A percentile compares a stretch with the other conserved stretches of the same genome.
These are phyloP conservation scores for Digitonthophagus gazella DNA, from an alignment of 2,888 invertebrate genomes.

Conservation along the genomic window DNA sequence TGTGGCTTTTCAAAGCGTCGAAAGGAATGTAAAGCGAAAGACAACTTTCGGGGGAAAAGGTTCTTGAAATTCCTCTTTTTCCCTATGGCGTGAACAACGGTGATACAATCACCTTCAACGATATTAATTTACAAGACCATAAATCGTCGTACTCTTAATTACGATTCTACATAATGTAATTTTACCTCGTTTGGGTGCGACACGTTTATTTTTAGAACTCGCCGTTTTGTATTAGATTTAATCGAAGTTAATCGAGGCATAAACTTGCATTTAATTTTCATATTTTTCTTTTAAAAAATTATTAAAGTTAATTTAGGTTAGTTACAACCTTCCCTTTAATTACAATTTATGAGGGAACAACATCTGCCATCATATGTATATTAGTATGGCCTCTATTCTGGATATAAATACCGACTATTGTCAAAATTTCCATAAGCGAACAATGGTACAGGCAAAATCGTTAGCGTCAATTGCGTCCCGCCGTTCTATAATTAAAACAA, in stretches of 20 bases:
- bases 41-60: not conserved
- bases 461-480: not conserved
- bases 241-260: not conserved
- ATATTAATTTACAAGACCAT: constrained; percentile 41
- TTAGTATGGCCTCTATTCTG: too few species aligned
- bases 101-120: constrained; percentile 25
- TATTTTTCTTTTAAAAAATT: not conserved
- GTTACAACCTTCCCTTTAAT: too few species aligned
- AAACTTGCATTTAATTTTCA: not conserved
- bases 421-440: not conserved
- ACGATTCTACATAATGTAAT: not conserved
- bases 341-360: too few species aligned
- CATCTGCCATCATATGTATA: too few species aligned
- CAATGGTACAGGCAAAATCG: not conserved
- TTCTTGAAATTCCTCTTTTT: not conserved
- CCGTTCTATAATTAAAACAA: not conserved
- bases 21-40: not conserved
- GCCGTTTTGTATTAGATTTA: not conserved
- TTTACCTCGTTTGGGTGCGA: not conserved
- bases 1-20: not conserved
- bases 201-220: not conserved
- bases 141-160: constrained; percentile 33
- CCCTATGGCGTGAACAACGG: not conserved
- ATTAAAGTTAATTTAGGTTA: not conserved
- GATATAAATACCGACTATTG: not conserved